Conservation (phyloP, 2,113 vertebrate species). For the Lates calcarifer region DNA sequence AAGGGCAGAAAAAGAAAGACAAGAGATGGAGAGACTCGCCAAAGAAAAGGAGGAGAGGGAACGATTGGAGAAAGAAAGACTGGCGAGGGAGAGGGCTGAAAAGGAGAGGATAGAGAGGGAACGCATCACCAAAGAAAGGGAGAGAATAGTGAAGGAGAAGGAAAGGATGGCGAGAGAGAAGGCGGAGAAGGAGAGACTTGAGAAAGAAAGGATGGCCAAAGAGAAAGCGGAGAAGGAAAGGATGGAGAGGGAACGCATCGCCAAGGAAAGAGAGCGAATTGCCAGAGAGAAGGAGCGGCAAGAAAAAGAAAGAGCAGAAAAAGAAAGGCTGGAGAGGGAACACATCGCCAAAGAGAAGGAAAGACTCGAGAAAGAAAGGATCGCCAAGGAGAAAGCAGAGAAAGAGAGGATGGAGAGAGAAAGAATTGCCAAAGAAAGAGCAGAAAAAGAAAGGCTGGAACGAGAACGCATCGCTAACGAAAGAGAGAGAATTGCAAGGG, state of each 20-base stretch:
- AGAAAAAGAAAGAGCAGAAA: slow-evolving; percentile 1
- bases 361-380: not conserved
- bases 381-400: not conserved
- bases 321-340: not conserved
- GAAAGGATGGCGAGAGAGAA: not conserved
- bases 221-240: slow-evolving; percentile 1
- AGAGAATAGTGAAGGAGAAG: not conserved
- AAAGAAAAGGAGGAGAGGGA: not conserved
- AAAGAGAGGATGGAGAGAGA: not conserved
- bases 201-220: not conserved
- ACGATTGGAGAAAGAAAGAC: not conserved
- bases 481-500: not conserved
- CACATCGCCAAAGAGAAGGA: not conserved
- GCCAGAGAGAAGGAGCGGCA: not conserved
- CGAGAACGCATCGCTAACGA: not conserved
- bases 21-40: not conserved
- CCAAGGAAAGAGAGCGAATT: not conserved
- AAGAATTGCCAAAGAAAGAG: not conserved
- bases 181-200: not conserved
- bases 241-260: not conserved
- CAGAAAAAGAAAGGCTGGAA: not conserved
- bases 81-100: not conserved
- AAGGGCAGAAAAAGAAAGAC: slow-evolving; percentile 11
- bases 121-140: not conserved
- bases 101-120: slow-evolving; percentile 20